Evolutionary conservation across 1,140 invertebrate genomes (phyloP).

Genomic region (Mactra quadrangularis): DNA sequence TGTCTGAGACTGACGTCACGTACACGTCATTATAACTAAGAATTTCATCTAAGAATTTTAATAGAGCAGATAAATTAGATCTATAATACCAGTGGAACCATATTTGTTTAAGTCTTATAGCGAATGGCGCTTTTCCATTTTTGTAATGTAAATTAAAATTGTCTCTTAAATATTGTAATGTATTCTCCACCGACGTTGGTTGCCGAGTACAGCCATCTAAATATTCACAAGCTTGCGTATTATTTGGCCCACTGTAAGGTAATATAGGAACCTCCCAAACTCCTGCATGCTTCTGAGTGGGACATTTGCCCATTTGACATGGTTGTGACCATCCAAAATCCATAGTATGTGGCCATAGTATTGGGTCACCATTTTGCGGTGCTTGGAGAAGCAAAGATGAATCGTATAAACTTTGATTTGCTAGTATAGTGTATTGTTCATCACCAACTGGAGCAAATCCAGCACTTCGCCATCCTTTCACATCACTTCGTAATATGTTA

Average conservation of each 20-base stretch:
- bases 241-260: constrained; percentile 51
- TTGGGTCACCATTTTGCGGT: constrained; percentile 8
- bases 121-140: constrained; percentile 70
- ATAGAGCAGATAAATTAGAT: constrained; percentile 68
- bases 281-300: constrained; percentile 52
- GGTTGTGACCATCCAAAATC: constrained; percentile 66
- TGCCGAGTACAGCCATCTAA: constrained; percentile 58
- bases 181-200: constrained; percentile 56
- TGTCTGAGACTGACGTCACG: constrained; percentile 63
- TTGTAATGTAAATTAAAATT: constrained; percentile 73
- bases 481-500: constrained; percentile 9
- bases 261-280: constrained; percentile 74
- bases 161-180: constrained; percentile 64
- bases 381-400: constrained; percentile 62
- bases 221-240: constrained; percentile 59
- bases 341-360: constrained; percentile 71
- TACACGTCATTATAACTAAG: constrained; percentile 66
- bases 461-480: constrained; percentile 68
- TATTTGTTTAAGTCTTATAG: constrained; percentile 69
- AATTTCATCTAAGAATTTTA: constrained; percentile 68
- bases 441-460: constrained; percentile 58
- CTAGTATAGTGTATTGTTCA: constrained; percentile 61
- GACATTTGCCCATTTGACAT: constrained; percentile 63
- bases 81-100: constrained; percentile 73
- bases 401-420: constrained; percentile 67